A percentile compares a stretch with the other conserved stretches of the same genome.
These are phyloP conservation scores for Orycteropus afer DNA, from an alignment of 2,113 vertebrate species.

Conservation along the genomic window DNA sequence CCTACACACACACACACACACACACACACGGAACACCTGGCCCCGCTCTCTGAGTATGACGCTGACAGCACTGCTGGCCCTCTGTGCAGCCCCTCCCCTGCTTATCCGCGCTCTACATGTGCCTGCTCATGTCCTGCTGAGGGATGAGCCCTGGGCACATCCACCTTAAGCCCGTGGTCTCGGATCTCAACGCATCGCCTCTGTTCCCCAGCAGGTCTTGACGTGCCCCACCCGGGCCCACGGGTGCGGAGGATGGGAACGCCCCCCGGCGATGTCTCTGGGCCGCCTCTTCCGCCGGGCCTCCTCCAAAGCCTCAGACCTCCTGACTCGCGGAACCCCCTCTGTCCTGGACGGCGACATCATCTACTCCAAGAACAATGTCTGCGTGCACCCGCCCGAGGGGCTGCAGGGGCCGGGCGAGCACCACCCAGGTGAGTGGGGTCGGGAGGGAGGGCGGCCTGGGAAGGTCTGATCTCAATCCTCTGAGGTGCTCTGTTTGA, in stretches of 20 bases:
- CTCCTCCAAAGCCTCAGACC: constrained; percentile 96
- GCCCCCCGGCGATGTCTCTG: constrained; percentile 93
- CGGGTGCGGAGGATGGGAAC: constrained; percentile 93
- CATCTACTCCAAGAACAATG: constrained; percentile 99
- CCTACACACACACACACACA: too few relatives aligned
- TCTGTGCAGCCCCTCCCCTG: accelerated
- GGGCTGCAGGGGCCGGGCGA: constrained; percentile 92
- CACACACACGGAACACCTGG: accelerated
- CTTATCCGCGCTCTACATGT: accelerated
- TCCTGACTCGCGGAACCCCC: constrained; percentile 92
- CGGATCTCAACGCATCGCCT: accelerated
- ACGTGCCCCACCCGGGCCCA: constrained; percentile 59
- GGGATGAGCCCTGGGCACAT: background rate
- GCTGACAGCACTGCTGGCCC: too few relatives aligned
- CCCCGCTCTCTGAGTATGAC: accelerated
- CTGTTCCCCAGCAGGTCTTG: constrained; percentile 65
- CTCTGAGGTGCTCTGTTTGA: too few relatives aligned
- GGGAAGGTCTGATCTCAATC: too few relatives aligned
- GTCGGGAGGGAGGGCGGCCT: too few relatives aligned
- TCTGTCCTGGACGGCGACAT: constrained; percentile 93
- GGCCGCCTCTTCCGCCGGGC: constrained; percentile 97
- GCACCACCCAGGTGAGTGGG: constrained; percentile 94
- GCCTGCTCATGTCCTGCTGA: accelerated
- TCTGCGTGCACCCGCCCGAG: constrained; percentile 95
- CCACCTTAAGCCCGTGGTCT: accelerated